Evolutionary conservation across 2,113 vertebrate genomes (phyloP).

Genomic region (Neolamprologus kungweensis): DNA sequence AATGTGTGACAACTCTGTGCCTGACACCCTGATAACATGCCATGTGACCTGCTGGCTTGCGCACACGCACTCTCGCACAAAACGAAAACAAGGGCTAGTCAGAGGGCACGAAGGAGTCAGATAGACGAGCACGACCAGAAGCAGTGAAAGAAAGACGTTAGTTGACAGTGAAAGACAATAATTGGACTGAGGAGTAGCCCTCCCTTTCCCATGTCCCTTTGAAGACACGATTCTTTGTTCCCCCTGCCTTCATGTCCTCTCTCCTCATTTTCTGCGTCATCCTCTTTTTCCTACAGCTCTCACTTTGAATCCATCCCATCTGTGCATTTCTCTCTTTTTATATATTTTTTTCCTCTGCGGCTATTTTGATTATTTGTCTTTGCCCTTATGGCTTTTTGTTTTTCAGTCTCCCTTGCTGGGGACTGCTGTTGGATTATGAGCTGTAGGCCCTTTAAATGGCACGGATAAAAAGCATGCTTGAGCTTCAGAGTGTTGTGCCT

Average conservation of each 20-base stretch:
- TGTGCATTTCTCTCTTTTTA: background rate
- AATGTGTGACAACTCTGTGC: constrained; percentile 59
- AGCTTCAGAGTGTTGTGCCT: background rate
- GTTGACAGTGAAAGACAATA: constrained; percentile 5
- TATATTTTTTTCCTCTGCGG: background rate
- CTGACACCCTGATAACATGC: constrained; percentile 60
- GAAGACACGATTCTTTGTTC: background rate
- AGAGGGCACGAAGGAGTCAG: constrained; percentile 27
- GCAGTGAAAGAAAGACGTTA: constrained; percentile 9
- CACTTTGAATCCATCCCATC: constrained; percentile 3
- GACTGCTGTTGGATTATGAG: constrained; percentile 3
- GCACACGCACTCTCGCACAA: background rate
- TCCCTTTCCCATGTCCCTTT: background rate
- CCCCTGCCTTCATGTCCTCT: background rate
- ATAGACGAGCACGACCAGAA: constrained; percentile 30
- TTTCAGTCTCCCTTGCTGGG: background rate
- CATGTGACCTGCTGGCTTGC: constrained; percentile 37
- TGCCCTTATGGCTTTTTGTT: background rate
- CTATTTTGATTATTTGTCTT: background rate
- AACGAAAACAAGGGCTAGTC: constrained; percentile 50
- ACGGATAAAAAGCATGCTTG: background rate
- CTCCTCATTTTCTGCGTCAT: background rate
- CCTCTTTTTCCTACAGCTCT: background rate
- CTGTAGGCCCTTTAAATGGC: background rate
- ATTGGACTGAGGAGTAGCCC: background rate